Evolutionary conservation across 2,113 vertebrate genomes (phyloP).

Genomic region (Chloroceryle aenea): DNA sequence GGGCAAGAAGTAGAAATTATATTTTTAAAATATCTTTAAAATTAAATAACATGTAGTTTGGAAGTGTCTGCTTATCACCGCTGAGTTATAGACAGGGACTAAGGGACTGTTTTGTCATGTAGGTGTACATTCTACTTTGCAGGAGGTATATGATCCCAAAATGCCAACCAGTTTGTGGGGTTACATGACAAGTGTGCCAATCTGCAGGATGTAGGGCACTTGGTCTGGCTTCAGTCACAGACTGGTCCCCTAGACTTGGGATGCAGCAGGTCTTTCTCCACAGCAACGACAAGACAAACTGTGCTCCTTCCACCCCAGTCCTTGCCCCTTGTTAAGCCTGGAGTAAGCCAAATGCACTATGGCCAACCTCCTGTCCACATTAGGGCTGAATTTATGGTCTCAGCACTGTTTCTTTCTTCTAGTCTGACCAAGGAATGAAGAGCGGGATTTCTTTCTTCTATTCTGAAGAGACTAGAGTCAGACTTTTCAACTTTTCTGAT

Average conservation of each 20-base stretch:
- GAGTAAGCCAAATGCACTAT: background rate
- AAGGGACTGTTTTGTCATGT: background rate
- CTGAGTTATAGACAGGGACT: background rate
- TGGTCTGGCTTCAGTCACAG: rapidly evolving
- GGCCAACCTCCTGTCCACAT: background rate
- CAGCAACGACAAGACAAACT: background rate
- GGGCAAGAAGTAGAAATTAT: background rate
- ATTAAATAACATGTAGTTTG: background rate
- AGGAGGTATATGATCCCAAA: background rate
- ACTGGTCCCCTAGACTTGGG: background rate
- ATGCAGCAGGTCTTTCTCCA: background rate
- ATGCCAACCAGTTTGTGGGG: background rate
- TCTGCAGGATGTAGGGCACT: background rate
- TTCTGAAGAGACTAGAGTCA: background rate
- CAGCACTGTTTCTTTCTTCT: background rate
- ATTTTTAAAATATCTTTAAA: background rate
- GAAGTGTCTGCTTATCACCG: background rate
- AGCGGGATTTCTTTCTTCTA: background rate
- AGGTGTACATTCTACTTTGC: background rate
- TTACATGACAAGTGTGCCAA: rapidly evolving
- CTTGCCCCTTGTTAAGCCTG: rapidly evolving
- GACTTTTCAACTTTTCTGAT: background rate
- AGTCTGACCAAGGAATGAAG: background rate
- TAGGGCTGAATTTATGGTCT: background rate
- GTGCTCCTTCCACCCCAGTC: rapidly evolving